These are phyloP conservation scores for Nasua narica DNA, from an alignment of 2,797 vertebrate species.

Conservation along the genomic window DNA sequence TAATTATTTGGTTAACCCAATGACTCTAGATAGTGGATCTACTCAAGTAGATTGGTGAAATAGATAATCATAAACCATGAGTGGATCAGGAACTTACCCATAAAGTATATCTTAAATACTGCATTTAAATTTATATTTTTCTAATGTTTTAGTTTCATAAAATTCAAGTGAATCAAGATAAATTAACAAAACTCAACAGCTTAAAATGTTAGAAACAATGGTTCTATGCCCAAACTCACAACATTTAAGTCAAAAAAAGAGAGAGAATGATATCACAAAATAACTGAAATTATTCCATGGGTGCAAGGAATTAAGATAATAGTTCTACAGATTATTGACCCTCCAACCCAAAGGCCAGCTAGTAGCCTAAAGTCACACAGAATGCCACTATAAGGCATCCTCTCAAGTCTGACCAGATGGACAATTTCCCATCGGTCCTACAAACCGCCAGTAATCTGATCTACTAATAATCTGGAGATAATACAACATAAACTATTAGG, in stretches of 20 bases:
- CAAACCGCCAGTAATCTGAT: not conserved
- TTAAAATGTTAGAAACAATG: not conserved
- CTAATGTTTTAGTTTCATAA: not conserved
- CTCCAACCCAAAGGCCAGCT: not conserved
- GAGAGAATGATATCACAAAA: not conserved
- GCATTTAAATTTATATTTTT: not conserved
- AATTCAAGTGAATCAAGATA: not conserved
- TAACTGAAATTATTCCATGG: not conserved
- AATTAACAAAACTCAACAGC: not conserved
- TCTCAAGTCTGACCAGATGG: not conserved
- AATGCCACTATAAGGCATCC: not conserved
- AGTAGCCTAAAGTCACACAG: not conserved
- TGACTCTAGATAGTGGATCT: not conserved
- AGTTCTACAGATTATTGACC: not conserved
- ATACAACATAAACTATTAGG: not conserved
- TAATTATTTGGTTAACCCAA: not conserved
- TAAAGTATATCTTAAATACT: not conserved
- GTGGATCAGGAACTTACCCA: not conserved
- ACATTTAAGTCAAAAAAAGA: not conserved
- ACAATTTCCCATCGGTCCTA: not conserved
- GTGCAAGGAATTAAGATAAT: not conserved
- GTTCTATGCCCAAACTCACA: not conserved
- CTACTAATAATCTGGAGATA: not conserved
- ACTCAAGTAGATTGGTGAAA: not conserved
- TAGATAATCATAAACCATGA: not conserved